Evolutionary conservation across 1,140 invertebrate genomes (phyloP), one percentile per base, ranked within the genome.

Genomic region (Bacillus rossius): DNA sequence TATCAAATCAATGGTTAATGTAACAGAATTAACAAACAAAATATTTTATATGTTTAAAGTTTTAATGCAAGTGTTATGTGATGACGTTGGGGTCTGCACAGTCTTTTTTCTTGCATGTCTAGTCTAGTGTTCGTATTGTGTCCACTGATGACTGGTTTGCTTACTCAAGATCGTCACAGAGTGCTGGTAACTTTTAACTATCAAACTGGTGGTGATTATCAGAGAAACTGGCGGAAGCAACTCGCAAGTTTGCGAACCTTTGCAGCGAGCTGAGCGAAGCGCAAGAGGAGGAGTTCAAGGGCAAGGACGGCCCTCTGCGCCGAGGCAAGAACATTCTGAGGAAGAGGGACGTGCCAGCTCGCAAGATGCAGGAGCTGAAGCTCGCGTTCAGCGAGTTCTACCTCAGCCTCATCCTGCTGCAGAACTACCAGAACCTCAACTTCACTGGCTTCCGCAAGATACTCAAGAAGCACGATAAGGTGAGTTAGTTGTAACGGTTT

Each of bases 401-500:
- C 73, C 80, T 99, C 1, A 97, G 93, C 68, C 72, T 99, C 22
- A 97, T 99, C 65, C 80, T 99, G 1, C 77, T 92, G 43, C 90
- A 92, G 69, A 92, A 92, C 68, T 93, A 92, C 69, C 89, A 92
- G 70, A 98, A 96, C 75, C 78, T 99, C 17, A 99, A 99, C 78
- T 97, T 95, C 67, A 99, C 97, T 14, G 98, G 98, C 0, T 99
- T 99, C 78, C 83, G 97, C 57, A 99, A 99, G 78, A 99, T 99
- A 70, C 81, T 99, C n/a, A 99, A 99, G 74, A 99, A 99, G 77
- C 97, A 99, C 75, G 98, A 99, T 75, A 99, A 99, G 84, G 91
- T 98, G 77, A 67, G 37, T 50, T 42, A 2, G 37, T 50, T 42
- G 3, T 20, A 14, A 25, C 17, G 34, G 20, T 51, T 51, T 51